Percentiles rank a stretch among this genome's conserved stretches.
phyloP scores from a whole-genome alignment of 2,113 vertebrate species.

The Saccopteryx bilineata region DNA sequence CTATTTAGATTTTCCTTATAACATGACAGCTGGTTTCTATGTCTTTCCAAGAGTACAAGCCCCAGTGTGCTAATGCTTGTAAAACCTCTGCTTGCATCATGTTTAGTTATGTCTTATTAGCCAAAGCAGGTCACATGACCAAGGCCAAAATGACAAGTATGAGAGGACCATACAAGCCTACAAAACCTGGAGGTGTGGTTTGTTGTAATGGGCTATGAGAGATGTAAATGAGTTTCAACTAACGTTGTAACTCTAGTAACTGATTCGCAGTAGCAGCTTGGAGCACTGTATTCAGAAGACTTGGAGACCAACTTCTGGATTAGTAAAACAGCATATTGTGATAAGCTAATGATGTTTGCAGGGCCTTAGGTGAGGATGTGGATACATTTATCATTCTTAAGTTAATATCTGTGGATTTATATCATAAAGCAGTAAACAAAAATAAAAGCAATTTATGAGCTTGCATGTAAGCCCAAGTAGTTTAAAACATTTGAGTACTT shows the following conservation, averaged over 20 bases:
- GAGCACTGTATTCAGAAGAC: neutral
- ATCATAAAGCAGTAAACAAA: neutral
- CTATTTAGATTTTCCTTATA: neutral
- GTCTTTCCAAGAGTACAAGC: neutral
- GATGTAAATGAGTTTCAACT: neutral
- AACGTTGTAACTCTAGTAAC: neutral
- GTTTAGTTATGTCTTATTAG: neutral
- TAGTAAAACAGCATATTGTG: neutral
- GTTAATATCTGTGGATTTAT: neutral
- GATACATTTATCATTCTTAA: neutral
- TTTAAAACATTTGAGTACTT: neutral
- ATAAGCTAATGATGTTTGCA: neutral
- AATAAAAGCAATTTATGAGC: conserved; percentile 12
- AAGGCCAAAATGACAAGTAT: neutral
- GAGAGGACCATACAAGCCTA: neutral
- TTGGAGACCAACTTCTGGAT: neutral
- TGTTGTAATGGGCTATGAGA: neutral
- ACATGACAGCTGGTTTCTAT: neutral
- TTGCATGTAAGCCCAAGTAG: neutral
- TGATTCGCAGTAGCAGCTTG: neutral
- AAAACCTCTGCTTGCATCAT: neutral
- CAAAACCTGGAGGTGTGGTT: neutral
- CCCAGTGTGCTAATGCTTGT: neutral
- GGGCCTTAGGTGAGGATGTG: neutral
- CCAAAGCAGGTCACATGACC: neutral